A percentile compares a stretch with the other conserved stretches of the same genome.
These are phyloP conservation scores for Tetramorium parvispinum DNA, from an alignment of 1,140 invertebrate species.

Conservation along the genomic window DNA sequence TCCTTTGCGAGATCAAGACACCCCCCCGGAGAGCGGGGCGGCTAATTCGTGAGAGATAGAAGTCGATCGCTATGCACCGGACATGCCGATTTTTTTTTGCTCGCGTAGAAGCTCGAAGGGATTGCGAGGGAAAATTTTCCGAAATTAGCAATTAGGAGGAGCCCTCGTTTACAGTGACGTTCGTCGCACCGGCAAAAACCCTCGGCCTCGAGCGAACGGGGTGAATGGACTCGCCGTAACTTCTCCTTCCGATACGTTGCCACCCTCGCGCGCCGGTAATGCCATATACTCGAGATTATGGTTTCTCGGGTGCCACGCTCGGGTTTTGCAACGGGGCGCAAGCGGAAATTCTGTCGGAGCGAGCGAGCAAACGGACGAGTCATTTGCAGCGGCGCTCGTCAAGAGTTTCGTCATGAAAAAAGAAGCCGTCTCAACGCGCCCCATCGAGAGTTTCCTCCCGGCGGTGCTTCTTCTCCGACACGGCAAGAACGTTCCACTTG, in stretches of 20 bases:
- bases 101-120: neutral
- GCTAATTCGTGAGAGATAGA: constrained; percentile 40
- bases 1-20: neutral
- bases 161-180: constrained; percentile 51
- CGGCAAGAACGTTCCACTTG: constrained; percentile 39
- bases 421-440: neutral
- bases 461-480: neutral
- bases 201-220: neutral
- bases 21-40: constrained; percentile 10
- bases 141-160: constrained; percentile 61
- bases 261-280: neutral
- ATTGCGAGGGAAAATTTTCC: constrained; percentile 37
- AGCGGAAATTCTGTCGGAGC: constrained; percentile 31
- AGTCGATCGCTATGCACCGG: constrained; percentile 32
- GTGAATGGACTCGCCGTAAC: constrained; percentile 34
- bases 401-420: constrained; percentile 43
- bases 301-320: neutral
- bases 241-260: neutral
- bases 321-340: constrained; percentile 27
- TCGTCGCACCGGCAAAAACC: constrained; percentile 28
- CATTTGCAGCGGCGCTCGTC: constrained; percentile 54
- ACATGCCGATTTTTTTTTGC: constrained; percentile 51
- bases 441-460: constrained; percentile 42
- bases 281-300: constrained; percentile 40
- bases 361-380: constrained; percentile 24